Percentiles rank a stretch among this genome's conserved stretches.
These are phyloP conservation scores for Eledona agricola DNA, from an alignment of 2,888 invertebrate species.

Conservation along the genomic window DNA sequence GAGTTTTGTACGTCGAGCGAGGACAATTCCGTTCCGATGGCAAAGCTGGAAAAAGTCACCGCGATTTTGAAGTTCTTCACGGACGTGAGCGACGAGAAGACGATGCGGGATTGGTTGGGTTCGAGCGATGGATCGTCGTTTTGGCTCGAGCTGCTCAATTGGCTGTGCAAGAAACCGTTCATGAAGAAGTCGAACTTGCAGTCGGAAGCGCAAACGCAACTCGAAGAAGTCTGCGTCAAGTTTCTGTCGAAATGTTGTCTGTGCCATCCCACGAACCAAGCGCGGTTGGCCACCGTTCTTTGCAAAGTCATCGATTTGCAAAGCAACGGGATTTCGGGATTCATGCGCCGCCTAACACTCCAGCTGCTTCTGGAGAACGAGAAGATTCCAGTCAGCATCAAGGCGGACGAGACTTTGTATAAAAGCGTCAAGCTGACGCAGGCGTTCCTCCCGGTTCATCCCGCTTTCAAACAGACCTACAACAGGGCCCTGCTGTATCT, in stretches of 20 bases:
- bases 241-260: constrained; percentile 85
- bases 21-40: constrained; percentile 61
- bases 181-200: constrained; percentile 53
- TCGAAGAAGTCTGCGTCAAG: constrained; percentile 82
- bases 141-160: constrained; percentile 82
- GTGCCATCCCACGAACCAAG: constrained; percentile 86
- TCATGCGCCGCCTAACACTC: constrained; percentile 84
- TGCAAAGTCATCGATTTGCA: constrained; percentile 78
- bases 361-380: constrained; percentile 88
- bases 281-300: constrained; percentile 80
- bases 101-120: constrained; percentile 90
- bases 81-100: constrained; percentile 80
- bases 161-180: constrained; percentile 68
- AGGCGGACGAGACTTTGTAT: constrained; percentile 60
- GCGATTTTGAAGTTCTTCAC: constrained; percentile 83
- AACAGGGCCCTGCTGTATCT: constrained; percentile 77
- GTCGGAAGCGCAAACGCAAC: constrained; percentile 64
- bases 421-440: constrained; percentile 56
- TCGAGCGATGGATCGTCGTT: constrained; percentile 80
- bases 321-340: constrained; percentile 79
- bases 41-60: constrained; percentile 69
- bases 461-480: constrained; percentile 77
- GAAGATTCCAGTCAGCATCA: constrained; percentile 79
- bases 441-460: constrained; percentile 66
- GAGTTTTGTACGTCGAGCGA: constrained; percentile 57